Base-by-base conservation (phyloP, 2,797 vertebrate species). In the Cyprinodon diabolis region DNA sequence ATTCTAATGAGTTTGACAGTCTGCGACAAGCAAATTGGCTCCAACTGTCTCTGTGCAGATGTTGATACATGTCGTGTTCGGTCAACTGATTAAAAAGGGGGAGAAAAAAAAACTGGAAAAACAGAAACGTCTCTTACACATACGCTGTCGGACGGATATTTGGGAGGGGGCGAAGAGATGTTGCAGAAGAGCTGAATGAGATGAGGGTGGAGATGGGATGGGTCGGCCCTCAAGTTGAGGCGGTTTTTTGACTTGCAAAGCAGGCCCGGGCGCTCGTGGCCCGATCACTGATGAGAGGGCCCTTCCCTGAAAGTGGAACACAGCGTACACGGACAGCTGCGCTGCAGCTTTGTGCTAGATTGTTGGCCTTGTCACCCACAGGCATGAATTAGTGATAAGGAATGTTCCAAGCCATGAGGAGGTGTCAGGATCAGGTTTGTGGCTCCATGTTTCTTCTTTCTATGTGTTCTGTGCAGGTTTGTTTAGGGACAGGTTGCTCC, bases 361-460 rank as follows among this genome's bases (percentile, higher is more conserved):
- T 85, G 81, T 78, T 54, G 91, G 86, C 93, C 89, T 90, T 78
- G 89, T 94, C 93, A 93, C 95, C 93, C 90, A 87, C 86, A 90
- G 84, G 84, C 92, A 93, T 95, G 94, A 95, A 95, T 96, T 93
- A 94, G 91, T 95, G 89, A 95, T 95, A 91, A 93, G 92, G 90
- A 94, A 95, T 94, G 94, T 95, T 94, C 92, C 83, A 85, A 93
- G 92, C 92, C 92, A 91, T 88, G 91, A 93, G 90, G 90, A 95
- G 94, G 95, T 93, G 94, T 95, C 90, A 86, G 94, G 94, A 95
- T 95, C 94, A 94, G 94, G 94, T 95, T 94, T 92, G 94, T 94
- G 90, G 94, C 89, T 62, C 80, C 73, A 84, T 81, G 84, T 92
- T 94, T 93, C 93, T 84, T 92, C 81, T 90, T 82, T 84, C 90